Evolutionary conservation across 2,113 vertebrate species (phyloP).

Genomic region (Otocyon megalotis): DNA sequence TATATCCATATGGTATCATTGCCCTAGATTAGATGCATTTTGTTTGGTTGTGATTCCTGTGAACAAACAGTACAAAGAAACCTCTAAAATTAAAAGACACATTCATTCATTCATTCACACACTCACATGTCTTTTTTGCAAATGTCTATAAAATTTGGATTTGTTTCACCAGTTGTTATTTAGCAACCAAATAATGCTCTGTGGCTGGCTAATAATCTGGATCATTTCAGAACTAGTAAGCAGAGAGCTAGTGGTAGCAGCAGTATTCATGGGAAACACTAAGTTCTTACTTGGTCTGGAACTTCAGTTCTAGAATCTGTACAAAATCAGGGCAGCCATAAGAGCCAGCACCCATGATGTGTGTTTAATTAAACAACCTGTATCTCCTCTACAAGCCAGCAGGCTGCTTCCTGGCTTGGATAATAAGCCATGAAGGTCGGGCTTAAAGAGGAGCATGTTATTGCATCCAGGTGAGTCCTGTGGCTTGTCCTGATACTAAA

Average conservation of each 20-base stretch:
- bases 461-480: neutral
- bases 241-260: neutral
- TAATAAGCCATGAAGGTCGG: neutral
- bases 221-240: neutral
- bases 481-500: neutral
- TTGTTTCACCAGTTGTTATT: neutral
- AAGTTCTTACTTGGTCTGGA: slow-evolving; percentile 14
- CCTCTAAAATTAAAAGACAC: neutral
- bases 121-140: slow-evolving; percentile 34
- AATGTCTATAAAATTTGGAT: neutral
- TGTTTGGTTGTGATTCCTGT: neutral
- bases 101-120: neutral
- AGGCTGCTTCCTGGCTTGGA: neutral
- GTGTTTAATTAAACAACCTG: neutral
- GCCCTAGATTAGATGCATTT: neutral
- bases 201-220: neutral
- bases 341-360: neutral
- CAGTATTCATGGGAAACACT: neutral
- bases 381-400: neutral
- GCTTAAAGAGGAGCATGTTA: neutral
- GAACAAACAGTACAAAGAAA: neutral
- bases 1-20: fast-evolving
- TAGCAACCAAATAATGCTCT: neutral
- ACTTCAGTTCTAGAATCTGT: neutral
- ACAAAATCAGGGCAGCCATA: neutral